Conservation (phyloP, 2,888 invertebrate genomes). For the Apodemia duryi region DNA sequence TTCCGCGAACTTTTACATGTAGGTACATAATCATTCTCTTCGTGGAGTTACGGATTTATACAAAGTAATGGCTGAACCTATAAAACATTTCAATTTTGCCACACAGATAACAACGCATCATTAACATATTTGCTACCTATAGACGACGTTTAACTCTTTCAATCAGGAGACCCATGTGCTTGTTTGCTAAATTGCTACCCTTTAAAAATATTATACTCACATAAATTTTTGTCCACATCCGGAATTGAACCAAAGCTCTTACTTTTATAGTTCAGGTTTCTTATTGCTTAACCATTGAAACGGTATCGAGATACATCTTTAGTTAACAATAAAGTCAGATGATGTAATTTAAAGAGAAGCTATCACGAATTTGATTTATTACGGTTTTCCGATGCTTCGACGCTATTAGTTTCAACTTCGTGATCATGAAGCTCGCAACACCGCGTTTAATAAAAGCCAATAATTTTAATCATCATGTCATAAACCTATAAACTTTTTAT, state of each 20-base stretch:
- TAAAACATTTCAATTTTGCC: no score
- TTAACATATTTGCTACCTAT: no score
- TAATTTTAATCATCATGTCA: constrained; percentile 9
- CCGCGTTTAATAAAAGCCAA: constrained; percentile 10
- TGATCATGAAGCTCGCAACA: constrained; percentile 3
- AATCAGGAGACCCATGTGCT: no score
- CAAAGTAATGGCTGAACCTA: no score
- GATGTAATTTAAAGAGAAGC: neutral
- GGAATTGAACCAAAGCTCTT: neutral
- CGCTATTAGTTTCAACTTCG: neutral
- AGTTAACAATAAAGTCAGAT: neutral
- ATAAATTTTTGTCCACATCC: no score
- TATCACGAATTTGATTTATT: constrained; percentile 7
- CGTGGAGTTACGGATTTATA: no score
- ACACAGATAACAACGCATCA: no score
- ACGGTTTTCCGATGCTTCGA: constrained; percentile 6
- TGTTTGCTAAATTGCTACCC: no score
- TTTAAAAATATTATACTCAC: no score
- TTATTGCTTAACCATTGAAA: neutral
- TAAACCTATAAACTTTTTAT: constrained; percentile 8
- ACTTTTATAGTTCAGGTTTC: neutral
- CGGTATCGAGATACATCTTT: neutral
- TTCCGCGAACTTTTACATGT: no score
- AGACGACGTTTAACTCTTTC: no score
- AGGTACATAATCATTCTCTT: no score